phyloP scores from a whole-genome alignment of 1,140 invertebrate genomes.

The Euglossa dilemma region DNA sequence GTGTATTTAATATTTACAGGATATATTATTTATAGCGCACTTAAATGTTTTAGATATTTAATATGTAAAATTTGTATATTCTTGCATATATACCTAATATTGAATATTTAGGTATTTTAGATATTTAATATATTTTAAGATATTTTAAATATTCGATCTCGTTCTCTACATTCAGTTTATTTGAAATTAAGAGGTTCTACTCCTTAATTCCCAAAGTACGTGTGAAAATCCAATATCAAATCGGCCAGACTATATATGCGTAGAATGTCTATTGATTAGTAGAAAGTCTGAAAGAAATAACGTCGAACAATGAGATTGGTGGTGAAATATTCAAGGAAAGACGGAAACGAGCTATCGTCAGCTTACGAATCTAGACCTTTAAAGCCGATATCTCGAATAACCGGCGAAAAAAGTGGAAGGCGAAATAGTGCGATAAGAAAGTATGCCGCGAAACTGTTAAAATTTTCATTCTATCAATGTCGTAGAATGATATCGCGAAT shows the following conservation, averaged over 20 bases:
- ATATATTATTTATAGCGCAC: too few relatives aligned
- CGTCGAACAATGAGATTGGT: neutral
- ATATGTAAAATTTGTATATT: too few relatives aligned
- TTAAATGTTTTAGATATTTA: too few relatives aligned
- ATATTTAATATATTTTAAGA: too few relatives aligned
- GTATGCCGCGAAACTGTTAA: neutral
- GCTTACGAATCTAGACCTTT: neutral
- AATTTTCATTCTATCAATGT: neutral
- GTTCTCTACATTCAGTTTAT: too few relatives aligned
- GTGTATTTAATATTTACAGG: too few relatives aligned
- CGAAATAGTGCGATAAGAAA: too few relatives aligned
- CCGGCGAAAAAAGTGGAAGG: neutral
- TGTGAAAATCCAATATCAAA: neutral
- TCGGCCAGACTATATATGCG: neutral
- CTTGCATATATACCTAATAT: too few relatives aligned
- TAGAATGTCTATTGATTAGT: neutral
- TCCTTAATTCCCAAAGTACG: neutral
- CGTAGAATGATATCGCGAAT: neutral
- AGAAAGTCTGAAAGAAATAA: neutral
- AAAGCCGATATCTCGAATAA: neutral
- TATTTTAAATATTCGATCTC: too few relatives aligned
- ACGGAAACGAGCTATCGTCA: neutral
- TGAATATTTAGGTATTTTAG: too few relatives aligned
- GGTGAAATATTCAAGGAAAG: slow-evolving; percentile 4
- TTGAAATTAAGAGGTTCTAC: too few relatives aligned